These are phyloP conservation scores for Syrphus vitripennis DNA, from an alignment of 2,888 invertebrate species.

Conservation along the genomic window DNA sequence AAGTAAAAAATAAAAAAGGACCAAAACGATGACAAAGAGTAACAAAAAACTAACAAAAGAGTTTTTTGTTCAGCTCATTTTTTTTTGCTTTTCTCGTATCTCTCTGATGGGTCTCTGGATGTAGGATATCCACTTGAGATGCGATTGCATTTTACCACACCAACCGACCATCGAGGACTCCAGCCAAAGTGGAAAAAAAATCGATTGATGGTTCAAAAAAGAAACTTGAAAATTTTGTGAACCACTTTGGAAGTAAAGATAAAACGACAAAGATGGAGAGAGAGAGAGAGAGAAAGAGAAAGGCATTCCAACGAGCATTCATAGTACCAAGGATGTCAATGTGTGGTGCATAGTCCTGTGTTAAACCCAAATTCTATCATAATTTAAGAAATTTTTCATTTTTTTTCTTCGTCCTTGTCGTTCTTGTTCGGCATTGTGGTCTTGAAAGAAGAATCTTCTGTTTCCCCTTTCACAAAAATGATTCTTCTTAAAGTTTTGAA, in stretches of 20 bases:
- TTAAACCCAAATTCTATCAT: conserved; percentile 34
- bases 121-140: conserved; percentile 42
- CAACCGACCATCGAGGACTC: conserved; percentile 21
- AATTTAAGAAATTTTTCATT: conserved; percentile 45
- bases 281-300: background rate
- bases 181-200: conserved; percentile 51
- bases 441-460: background rate
- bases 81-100: background rate
- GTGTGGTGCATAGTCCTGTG: background rate
- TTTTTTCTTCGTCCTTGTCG: background rate
- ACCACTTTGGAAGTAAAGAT: conserved; percentile 37
- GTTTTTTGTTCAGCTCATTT: background rate
- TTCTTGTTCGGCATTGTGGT: background rate
- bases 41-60: conserved; percentile 54
- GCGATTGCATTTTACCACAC: conserved; percentile 39
- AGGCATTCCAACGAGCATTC: background rate
- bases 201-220: conserved; percentile 47
- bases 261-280: background rate
- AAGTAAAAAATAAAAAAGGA: background rate
- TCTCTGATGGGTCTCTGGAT: background rate
- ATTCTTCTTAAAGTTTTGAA: conserved; percentile 1
- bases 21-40: conserved; percentile 30
- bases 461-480: background rate
- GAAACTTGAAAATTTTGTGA: conserved; percentile 28
- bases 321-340: conserved; percentile 3